Base-by-base conservation (phyloP, 2,113 vertebrate species). In the Rostratula benghalensis region DNA sequence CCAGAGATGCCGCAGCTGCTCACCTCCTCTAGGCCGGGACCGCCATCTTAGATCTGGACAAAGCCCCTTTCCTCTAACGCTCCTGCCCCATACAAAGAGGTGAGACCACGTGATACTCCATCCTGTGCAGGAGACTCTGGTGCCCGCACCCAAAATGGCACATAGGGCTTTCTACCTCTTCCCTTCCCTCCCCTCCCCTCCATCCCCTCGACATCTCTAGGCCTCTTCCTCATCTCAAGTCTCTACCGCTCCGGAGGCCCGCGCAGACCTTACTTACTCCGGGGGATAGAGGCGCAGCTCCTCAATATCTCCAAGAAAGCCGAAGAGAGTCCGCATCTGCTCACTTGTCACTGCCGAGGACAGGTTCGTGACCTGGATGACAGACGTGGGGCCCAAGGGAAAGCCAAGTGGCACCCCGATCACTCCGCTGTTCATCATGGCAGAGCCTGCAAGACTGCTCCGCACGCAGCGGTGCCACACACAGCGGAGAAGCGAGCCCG, bases 261-360 rank as follows among this genome's bases (percentile, higher is more conserved):
- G 53, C 43, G n/a, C 57, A 67, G 84, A 69, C 64, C 41, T 37
- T 54, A 98, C 99, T 99, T 98, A 99, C 99, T 99, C 99, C 21
- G 99, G 99, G 41, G 99, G 99, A 96, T 99, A 99, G 59, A 99
- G 99, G 71, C 99, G 98, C 87, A 99, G 97, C 97, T 99, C 99
- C 96, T 99, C 99, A 96, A 99, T 99, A 97, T 99, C 99, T 90
- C 99, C 99, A 90, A 99, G 95, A 97, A 99, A 99, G 64, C 99
- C 98, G 97, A 99, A 99, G 16, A 99, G 98, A 50, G 99, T 99
- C 91, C 98, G 98, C 99, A 99, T 99, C 98, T 99, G 99, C 93
- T 99, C 99, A 70, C 99, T 99, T 84, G 98, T 99, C 92, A 99
- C 99, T 10, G 99, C 98, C 69, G 99, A 98, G 25, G 99, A 99